Evolutionary conservation across 2,113 vertebrate species (phyloP).

Genomic region (Podiceps cristatus): DNA sequence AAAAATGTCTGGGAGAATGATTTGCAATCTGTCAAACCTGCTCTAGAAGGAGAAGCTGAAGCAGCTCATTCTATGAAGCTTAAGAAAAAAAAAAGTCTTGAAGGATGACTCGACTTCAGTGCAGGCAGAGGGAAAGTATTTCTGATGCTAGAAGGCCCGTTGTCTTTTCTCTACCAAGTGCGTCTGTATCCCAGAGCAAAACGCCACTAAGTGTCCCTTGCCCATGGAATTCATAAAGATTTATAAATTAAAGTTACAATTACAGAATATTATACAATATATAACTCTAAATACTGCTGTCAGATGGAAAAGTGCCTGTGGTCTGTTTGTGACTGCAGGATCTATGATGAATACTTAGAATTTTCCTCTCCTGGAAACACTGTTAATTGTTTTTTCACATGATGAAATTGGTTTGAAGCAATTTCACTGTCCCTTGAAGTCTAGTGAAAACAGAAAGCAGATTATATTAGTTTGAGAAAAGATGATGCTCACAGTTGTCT

Average conservation of each 20-base stretch:
- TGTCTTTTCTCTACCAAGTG: not conserved
- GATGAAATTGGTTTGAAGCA: slow-evolving; percentile 47
- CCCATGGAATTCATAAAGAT: not conserved
- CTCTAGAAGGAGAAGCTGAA: not conserved
- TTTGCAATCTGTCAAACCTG: not conserved
- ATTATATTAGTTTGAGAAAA: slow-evolving; percentile 9
- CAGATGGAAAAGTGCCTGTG: not conserved
- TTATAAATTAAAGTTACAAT: not conserved
- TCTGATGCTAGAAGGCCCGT: not conserved
- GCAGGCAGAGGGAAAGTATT: not conserved
- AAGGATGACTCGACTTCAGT: not conserved
- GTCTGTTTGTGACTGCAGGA: not conserved
- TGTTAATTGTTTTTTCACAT: slow-evolving; percentile 52
- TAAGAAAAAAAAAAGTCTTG: not conserved
- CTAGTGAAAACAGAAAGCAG: slow-evolving; percentile 33
- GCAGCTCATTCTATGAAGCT: not conserved
- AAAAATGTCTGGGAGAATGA: not conserved
- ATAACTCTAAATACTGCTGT: not conserved
- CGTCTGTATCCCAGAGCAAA: not conserved
- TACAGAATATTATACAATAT: not conserved
- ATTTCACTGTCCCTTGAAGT: slow-evolving; percentile 48
- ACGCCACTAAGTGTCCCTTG: not conserved
- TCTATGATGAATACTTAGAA: not conserved
- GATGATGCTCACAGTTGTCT: not conserved
- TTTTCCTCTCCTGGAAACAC: slow-evolving; percentile 16